Evolutionary conservation across 1,140 invertebrate species (phyloP), one percentile per base, ranked within the genome.

Genomic region (Branchinecta lindahli): DNA sequence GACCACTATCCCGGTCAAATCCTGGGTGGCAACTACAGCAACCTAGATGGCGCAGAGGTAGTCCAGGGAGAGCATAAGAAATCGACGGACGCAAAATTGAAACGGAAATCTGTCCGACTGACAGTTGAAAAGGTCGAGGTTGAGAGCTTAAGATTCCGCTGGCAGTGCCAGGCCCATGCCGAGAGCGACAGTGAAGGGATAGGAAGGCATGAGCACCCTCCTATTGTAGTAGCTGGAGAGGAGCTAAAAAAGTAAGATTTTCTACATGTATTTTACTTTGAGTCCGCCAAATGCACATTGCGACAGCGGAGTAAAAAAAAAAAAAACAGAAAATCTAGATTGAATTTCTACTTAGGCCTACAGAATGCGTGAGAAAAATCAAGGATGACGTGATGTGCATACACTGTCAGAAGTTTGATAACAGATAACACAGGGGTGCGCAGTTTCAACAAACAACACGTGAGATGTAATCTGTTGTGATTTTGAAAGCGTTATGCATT

Each of bases 181-280:
- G 18, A 61, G 18, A 61, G 12, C 18, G 52, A 61, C 12, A 15
- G 12, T 4, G 18, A 61, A 15, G 52, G 12, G 52, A 15, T 61
- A 20, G 52, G 52, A 61, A 61, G 12, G 52, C 12, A 20, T 61
- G 52, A 61, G 18, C 52, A 15, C 12, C 52, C 52, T 6, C 52
- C 52, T 15, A 20, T 61, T 15, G 52, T 15, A 61, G 18, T 61
- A 15, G 12, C 12, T 15, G 52, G 52, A 61, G 52, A 61, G 12
- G 52, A 61, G 18, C 12, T 61, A 4, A 61, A 61, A 61, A 61
- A 61, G 52, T 61, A 61, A 61, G 52, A 61, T 61, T 61, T 61
- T 61, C 6, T 1, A 15, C 1, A 15, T 61, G 4, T 12, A 3
- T 61, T 61, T 61, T 61, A 6, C 6, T 3, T 15, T 20, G 1